phyloP scores from a whole-genome alignment of 2,797 vertebrate species.

The Gobionotothen gibberifrons region DNA sequence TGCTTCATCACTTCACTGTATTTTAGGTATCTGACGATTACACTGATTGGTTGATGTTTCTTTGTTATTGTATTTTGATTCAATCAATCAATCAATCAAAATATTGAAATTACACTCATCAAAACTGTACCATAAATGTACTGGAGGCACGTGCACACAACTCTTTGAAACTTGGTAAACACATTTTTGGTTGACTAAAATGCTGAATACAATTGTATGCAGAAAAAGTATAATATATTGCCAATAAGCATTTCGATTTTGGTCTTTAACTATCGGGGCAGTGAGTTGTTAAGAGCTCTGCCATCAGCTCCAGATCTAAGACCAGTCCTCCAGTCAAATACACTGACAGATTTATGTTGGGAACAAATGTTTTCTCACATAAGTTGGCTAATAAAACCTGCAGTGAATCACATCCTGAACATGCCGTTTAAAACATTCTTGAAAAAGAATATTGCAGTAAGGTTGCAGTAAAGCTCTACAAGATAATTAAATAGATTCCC shows the following conservation, averaged over 20 bases:
- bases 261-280: neutral
- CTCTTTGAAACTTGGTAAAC: neutral
- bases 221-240: neutral
- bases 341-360: neutral
- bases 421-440: too few relatives aligned
- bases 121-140: too few relatives aligned
- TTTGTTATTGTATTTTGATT: too few relatives aligned
- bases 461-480: conserved; percentile 6
- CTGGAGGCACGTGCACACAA: too few relatives aligned
- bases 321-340: conserved; percentile 9
- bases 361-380: conserved; percentile 8
- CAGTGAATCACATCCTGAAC: neutral
- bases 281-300: neutral
- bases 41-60: neutral
- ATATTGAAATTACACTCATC: neutral
- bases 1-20: neutral
- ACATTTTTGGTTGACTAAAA: neutral
- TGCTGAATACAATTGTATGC: neutral
- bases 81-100: too few relatives aligned
- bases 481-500: conserved; percentile 23
- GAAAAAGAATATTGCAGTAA: neutral
- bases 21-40: neutral
- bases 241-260: neutral
- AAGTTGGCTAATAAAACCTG: neutral
- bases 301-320: neutral